Base-by-base conservation (phyloP, 2,888 invertebrate genomes). In the Papilio elwesi region DNA sequence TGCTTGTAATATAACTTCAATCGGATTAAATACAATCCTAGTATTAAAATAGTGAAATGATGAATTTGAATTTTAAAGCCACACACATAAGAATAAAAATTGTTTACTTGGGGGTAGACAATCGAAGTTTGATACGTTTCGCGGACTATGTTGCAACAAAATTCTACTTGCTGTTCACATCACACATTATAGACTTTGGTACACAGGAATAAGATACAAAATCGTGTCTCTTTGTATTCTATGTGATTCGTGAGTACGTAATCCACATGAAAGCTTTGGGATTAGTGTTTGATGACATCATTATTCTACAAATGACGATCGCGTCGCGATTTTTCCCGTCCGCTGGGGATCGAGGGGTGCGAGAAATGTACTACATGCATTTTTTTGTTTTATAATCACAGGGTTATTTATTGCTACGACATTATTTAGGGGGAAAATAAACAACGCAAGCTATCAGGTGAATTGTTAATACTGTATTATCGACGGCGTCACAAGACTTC, bases 251-350 rank as follows among this genome's bases (percentile, higher is more conserved):
- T 16, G n/a, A 48, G 48, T 62, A 48, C 15, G 87, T 91, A 93
- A 93, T 93, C 92, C 93, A 91, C 92, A 92, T 91, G 93, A 93
- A 93, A 93, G 93, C 93, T 91, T 90, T 89, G 81, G 90, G 92
- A 93, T 93, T 93, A 93, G 93, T 91, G 91, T 93, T 93, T 93
- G 93, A 93, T 93, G 93, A 93, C 91, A 87, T 93, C 93, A 93
- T 93, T 93, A 93, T 92, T 92, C 90, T 87, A 85, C 87, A 86
- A 90, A 93, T 90, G 90, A 90, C 89, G 86, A 90, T 92, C 90
- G 88, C 87, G 90, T 92, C 85, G 89, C 91, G 87, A 90, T 91
- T 90, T 86, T 87, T 84, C 85, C 79, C 78, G 82, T 87, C 83
- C 87, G 15, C 82, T 81, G 76, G 80, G 87, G 88, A 87, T 84